Base-by-base conservation (phyloP, 2,113 vertebrate species). In the Micromys minutus region DNA sequence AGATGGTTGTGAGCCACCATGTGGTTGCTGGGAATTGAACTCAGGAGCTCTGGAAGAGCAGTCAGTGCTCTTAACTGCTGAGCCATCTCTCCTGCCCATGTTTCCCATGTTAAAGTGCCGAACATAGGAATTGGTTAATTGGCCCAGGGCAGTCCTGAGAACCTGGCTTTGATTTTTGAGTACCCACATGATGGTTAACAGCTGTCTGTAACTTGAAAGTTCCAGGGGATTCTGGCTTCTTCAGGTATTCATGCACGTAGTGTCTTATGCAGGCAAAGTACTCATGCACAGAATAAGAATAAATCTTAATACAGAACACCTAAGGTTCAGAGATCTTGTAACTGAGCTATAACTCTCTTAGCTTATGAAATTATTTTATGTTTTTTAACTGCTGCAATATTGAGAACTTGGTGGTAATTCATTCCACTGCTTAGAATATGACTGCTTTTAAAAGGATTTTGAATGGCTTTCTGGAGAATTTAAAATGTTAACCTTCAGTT, bases 391-490 rank as follows among this genome's bases (percentile, higher is more conserved):
- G 42, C 69, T 87, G 36, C 52, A 47, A 61, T 93, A 90, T 45
- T 93, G 93, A 94, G 55, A 95, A 75, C 31, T 87, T 31, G 87
- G 26, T 34, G 39, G 31, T 80, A 61, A 80, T 72, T 79, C 95
- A 89, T 85, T 93, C 42, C 93, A 17, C 92, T 89, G 57, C 75
- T 96, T 88, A 95, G 81, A 31, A 59, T 87, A 45, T 65, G 69
- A 57, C 67, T 88, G 59, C 22, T 63, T 90, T 86, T 52, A 76
- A 89, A 97, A 96, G 29, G 75, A 34, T 93, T 94, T 90, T 90
- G 50, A 67, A n/a, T 88, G 47, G 3, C 29, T n/a, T 93, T 89
- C 29, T 91, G 8, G 90, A 42, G 59, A 89, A 91, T 84, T 77
- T 92, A 21, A 52, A 26, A 63, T 92, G 89, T 93, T 86, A 31